A percentile compares a stretch with the other conserved stretches of the same genome.
Evolutionary conservation across 2,113 vertebrate genomes (phyloP).

Genomic region (Anoplopoma fimbria): DNA sequence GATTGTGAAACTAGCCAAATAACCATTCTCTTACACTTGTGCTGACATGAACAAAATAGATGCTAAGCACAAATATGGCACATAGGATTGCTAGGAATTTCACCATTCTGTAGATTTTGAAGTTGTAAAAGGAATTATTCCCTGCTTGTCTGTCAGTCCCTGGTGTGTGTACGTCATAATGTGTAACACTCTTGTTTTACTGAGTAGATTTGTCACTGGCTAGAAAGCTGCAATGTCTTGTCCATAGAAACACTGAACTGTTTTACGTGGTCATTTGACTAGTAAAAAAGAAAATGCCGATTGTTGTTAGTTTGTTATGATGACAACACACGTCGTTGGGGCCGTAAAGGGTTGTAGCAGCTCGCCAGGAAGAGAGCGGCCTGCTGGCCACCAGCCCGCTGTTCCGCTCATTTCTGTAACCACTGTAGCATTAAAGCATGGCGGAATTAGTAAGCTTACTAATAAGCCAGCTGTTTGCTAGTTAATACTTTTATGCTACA

Average conservation of each 20-base stretch:
- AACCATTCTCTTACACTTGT: background rate
- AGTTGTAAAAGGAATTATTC: conserved; percentile 1
- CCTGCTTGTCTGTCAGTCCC: conserved; percentile 14
- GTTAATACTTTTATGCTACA: too few relatives aligned
- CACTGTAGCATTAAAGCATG: too few relatives aligned
- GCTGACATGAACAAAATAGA: conserved; percentile 6
- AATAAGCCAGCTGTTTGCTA: too few relatives aligned
- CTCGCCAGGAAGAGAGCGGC: too few relatives aligned
- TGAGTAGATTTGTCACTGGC: conserved; percentile 19
- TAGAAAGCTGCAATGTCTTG: conserved; percentile 9
- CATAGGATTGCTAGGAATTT: background rate
- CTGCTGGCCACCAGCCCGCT: too few relatives aligned
- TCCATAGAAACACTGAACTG: background rate
- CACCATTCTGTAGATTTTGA: background rate
- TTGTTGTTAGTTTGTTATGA: background rate
- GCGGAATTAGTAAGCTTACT: too few relatives aligned
- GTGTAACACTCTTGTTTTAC: background rate
- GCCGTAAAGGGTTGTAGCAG: too few relatives aligned
- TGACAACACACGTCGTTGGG: too few relatives aligned
- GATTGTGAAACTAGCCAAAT: background rate
- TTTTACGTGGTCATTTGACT: background rate
- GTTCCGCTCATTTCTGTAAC: too few relatives aligned
- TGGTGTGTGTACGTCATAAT: conserved; percentile 9
- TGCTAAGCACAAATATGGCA: background rate
- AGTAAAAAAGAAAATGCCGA: background rate